Evolutionary conservation across 2,797 vertebrate species (phyloP).

Genomic region (Danio albolineatus): DNA sequence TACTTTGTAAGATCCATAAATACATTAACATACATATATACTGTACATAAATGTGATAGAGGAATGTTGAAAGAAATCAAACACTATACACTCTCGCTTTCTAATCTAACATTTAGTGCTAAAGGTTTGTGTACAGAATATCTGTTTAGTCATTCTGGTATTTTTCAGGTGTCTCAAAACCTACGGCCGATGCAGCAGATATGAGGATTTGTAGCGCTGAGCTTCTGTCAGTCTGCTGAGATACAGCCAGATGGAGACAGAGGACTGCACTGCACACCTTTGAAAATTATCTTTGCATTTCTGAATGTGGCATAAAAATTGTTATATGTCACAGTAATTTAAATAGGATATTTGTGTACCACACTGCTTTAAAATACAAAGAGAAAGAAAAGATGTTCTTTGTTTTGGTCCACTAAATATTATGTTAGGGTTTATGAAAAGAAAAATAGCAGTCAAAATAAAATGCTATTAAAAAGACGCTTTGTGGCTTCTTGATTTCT

Average conservation of each 20-base stretch:
- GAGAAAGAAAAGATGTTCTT: too few species aligned
- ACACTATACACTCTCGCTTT: neutral
- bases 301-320: neutral
- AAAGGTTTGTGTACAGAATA: neutral
- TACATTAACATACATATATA: too few species aligned
- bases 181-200: conserved; percentile 56
- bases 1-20: too few species aligned
- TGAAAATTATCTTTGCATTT: neutral
- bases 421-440: too few species aligned
- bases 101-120: neutral
- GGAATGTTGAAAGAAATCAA: too few species aligned
- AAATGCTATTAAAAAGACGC: too few species aligned
- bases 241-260: neutral
- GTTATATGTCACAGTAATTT: too few species aligned
- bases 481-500: too few species aligned
- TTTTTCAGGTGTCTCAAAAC: conserved; percentile 51
- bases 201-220: neutral
- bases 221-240: neutral
- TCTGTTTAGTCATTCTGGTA: neutral
- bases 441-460: too few species aligned
- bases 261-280: neutral
- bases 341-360: too few species aligned
- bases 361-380: neutral
- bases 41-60: too few species aligned
- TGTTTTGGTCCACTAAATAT: too few species aligned